Percentiles rank a stretch among this genome's conserved stretches.
phyloP scores from a whole-genome alignment of 1,140 invertebrate genomes.

The Drosophila bocki region DNA sequence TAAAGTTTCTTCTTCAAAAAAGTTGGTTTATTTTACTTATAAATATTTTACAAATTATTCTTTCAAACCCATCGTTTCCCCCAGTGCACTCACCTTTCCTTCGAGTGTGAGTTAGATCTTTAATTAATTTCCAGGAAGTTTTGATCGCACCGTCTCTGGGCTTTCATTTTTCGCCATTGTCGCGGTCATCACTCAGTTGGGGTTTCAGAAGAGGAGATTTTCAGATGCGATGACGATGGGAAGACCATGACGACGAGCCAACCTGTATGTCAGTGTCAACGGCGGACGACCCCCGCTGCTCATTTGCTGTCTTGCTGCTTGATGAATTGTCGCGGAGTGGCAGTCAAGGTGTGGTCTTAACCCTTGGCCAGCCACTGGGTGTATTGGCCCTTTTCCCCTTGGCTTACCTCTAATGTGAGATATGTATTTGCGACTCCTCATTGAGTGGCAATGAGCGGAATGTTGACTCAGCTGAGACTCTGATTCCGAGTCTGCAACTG shows the following conservation, averaged over 20 bases:
- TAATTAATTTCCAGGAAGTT: conserved; percentile 82
- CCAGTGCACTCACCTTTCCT: conserved; percentile 5
- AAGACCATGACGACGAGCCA: conserved; percentile 44
- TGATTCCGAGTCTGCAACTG: conserved; percentile 11
- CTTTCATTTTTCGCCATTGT: conserved; percentile 79
- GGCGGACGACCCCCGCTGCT: conserved; percentile 69
- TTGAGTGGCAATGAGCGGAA: conserved; percentile 68
- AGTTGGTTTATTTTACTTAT: too few species aligned
- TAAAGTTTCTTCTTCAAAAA: not conserved
- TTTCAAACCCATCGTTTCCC: not conserved
- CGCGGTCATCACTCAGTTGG: conserved; percentile 78
- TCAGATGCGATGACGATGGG: conserved; percentile 16
- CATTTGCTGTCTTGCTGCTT: conserved; percentile 75
- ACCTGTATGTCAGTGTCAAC: conserved; percentile 78
- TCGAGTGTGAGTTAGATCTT: conserved; percentile 58
- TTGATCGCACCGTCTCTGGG: conserved; percentile 66
- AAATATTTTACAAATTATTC: not conserved
- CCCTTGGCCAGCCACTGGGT: conserved; percentile 19
- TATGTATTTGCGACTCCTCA: conserved; percentile 50
- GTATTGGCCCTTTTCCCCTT: conserved; percentile 4
- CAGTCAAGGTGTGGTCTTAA: conserved; percentile 72
- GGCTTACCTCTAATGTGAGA: conserved; percentile 62
- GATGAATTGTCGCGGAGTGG: conserved; percentile 74
- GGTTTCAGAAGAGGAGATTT: conserved; percentile 1
- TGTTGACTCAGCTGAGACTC: conserved; percentile 17